Base-by-base conservation (phyloP, 1,140 invertebrate species). In the Anoplophora glabripennis region DNA sequence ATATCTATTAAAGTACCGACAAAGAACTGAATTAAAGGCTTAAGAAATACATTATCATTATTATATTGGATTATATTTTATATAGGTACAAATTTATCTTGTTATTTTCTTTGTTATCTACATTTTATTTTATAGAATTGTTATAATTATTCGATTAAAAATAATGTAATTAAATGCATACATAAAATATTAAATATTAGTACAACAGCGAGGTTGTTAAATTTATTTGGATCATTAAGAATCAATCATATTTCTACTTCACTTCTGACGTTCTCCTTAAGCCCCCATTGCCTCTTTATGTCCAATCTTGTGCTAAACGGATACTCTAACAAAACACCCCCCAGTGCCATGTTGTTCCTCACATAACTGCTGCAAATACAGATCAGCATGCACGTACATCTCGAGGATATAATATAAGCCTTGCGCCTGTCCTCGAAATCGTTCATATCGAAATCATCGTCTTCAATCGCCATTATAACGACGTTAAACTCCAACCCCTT, bases 1-100 rank as follows among this genome's bases (percentile, higher is more conserved):
- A 80, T 93, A 40, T 84, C 86, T 18, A 81, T 88, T 34, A 77
- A 79, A 44, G 40, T 85, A 1, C 76, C 73, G 42, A 55, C 37
- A 14, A 70, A 59, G 49, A 36, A 57, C 44, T 64, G 21, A 60
- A 8, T 34, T 7, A 36, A 34, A 7, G n/a, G n/a, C n/a, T n/a
- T 28, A 28, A 3, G 3, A 28, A 28, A 28, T 28, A 5, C 21
- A 28, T 28, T n/a, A n/a, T n/a, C n/a, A n/a, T n/a, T n/a, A n/a
- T n/a, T n/a, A n/a, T n/a, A n/a, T n/a, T n/a, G n/a, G n/a, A n/a
- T 28, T 28, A 28, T 28, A 28, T 28, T 28, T 28, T 28, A 5
- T 28, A 28, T 28, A n/a, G n/a, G n/a, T n/a, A 28, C 21, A 28
- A 5, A 28, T 28, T 28, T 28, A 28, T 28, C 3, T 28, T 28